Percentiles rank a stretch among this genome's conserved stretches.
Conservation (phyloP, 1,140 invertebrate genomes). For the Branchinecta lindahli region DNA sequence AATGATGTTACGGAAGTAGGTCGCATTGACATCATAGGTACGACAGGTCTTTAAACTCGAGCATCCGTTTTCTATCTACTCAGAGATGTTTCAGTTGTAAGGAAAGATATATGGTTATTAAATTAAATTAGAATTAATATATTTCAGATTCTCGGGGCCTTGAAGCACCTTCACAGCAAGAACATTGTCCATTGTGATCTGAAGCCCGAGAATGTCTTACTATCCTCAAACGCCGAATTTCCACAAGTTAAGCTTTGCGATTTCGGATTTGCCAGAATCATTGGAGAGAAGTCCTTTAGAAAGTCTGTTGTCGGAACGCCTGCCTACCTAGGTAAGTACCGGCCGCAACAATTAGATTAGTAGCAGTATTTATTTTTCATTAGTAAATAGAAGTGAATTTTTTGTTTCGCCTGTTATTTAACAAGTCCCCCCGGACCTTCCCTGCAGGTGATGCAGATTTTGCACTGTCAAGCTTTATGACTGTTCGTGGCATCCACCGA, state of each 20-base stretch:
- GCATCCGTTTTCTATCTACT: too few relatives aligned
- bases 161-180: slow-evolving; percentile 95
- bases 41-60: too few relatives aligned
- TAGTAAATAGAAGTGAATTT: slow-evolving; percentile 11
- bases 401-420: too few relatives aligned
- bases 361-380: neutral
- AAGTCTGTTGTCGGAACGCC: slow-evolving; percentile 95
- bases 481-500: too few relatives aligned
- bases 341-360: slow-evolving; percentile 12
- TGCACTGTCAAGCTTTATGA: too few relatives aligned
- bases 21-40: too few relatives aligned
- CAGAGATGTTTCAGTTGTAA: too few relatives aligned
- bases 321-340: slow-evolving; percentile 67
- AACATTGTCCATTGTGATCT: slow-evolving; percentile 97
- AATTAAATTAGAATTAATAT: too few relatives aligned
- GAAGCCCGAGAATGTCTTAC: slow-evolving; percentile 94
- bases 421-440: too few relatives aligned
- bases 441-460: too few relatives aligned
- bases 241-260: slow-evolving; percentile 97
- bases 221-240: slow-evolving; percentile 82
- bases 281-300: slow-evolving; percentile 94
- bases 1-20: too few relatives aligned
- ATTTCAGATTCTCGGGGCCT: slow-evolving; percentile 70
- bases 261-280: slow-evolving; percentile 96
- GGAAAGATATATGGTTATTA: too few relatives aligned